phyloP scores from a whole-genome alignment of 2,797 vertebrate genomes.

The Taeniopygia guttata region DNA sequence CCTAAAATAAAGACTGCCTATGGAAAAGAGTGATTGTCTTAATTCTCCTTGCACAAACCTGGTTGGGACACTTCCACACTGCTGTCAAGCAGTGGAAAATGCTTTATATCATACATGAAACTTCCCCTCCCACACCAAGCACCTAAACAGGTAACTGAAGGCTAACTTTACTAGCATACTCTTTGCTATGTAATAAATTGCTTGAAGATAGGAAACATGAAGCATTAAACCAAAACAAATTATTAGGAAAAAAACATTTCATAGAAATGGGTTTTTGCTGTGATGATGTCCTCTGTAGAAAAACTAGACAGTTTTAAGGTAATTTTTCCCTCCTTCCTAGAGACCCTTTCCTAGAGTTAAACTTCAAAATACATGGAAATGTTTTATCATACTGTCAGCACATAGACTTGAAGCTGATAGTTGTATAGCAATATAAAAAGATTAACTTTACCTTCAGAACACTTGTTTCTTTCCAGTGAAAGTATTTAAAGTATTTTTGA shows the following conservation, averaged over 20 bases:
- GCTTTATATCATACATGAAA: fast-evolving
- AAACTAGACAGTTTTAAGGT: not conserved
- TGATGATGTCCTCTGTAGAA: not conserved
- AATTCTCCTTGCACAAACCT: not conserved
- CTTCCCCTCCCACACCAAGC: too few relatives aligned
- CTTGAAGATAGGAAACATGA: not conserved
- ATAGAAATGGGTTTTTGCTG: not conserved
- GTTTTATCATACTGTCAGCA: not conserved
- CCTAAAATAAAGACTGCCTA: not conserved
- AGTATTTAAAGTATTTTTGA: not conserved
- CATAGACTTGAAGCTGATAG: not conserved
- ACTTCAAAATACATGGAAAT: not conserved
- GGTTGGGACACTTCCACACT: fast-evolving
- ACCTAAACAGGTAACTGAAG: not conserved
- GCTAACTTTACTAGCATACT: not conserved
- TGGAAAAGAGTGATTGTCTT: not conserved
- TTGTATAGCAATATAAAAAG: not conserved
- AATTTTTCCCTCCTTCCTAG: not conserved
- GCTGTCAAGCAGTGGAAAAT: not conserved
- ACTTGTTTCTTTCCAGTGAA: not conserved
- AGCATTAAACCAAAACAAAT: not conserved
- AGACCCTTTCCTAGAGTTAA: not conserved
- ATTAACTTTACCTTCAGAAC: not conserved
- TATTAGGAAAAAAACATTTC: not conserved
- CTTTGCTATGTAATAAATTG: not conserved